Conservation (phyloP, 2,888 invertebrate species). For the Polydrusus tereticollis region DNA sequence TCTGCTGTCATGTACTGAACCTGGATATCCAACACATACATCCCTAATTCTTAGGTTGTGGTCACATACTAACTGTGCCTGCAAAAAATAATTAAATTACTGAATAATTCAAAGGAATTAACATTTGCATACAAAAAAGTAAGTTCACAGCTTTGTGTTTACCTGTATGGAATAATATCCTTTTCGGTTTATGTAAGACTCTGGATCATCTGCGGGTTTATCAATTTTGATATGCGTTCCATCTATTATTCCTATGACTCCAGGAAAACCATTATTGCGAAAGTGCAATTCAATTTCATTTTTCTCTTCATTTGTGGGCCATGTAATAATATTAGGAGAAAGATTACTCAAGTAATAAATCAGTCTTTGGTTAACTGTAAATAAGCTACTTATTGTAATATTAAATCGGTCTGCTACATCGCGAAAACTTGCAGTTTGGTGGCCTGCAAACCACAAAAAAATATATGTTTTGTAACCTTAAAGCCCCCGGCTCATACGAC, state of each 20-base stretch:
- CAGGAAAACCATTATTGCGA: conserved; percentile 43
- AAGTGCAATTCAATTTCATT: conserved; percentile 31
- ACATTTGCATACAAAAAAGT: no score
- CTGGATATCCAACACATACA: no score
- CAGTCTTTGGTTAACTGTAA: conserved; percentile 48
- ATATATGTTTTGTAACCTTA: no score
- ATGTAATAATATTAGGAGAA: conserved; percentile 24
- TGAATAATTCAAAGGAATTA: no score
- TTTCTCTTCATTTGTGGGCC: conserved; percentile 5
- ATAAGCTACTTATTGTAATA: conserved; percentile 46
- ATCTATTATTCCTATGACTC: conserved; percentile 45
- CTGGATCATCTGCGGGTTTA: conserved; percentile 46
- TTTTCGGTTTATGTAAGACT: conserved; percentile 39
- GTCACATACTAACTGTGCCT: no score
- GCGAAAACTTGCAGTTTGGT: conserved; percentile 47
- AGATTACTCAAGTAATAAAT: conserved; percentile 47
- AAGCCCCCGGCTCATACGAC: no score
- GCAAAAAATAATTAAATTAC: no score
- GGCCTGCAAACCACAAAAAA: conserved; percentile 50
- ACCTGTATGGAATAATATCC: neutral
- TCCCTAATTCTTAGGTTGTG: no score
- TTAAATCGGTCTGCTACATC: conserved; percentile 49
- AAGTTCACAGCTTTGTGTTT: no score
- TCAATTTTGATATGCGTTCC: conserved; percentile 48
- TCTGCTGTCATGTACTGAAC: no score